These are phyloP conservation scores for Pogoniulus pusillus DNA, from an alignment of 2,797 vertebrate genomes.

Conservation along the genomic window DNA sequence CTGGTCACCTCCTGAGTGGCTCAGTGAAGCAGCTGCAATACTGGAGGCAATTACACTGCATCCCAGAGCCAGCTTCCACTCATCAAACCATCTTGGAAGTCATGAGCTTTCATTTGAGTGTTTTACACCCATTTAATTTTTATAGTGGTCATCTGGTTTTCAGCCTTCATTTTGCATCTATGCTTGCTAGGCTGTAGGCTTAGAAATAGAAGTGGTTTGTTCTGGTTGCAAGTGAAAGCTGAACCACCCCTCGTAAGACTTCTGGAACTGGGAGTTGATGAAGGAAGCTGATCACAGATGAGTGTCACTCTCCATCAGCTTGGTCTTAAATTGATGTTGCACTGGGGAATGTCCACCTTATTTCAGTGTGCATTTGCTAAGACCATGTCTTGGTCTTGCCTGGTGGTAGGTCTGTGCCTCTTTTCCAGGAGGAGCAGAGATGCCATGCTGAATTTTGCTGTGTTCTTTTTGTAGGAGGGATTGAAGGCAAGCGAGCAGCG, in stretches of 20 bases:
- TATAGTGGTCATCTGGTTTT: neutral
- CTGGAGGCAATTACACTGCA: neutral
- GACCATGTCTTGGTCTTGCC: neutral
- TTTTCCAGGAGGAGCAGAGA: neutral
- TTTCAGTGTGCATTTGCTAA: neutral
- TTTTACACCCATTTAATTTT: neutral
- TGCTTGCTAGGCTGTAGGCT: neutral
- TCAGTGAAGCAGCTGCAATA: neutral
- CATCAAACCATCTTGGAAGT: neutral
- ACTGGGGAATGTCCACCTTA: neutral
- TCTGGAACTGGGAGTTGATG: neutral
- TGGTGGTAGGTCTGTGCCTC: neutral
- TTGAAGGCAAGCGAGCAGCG: slow-evolving; percentile 90
- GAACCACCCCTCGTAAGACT: neutral
- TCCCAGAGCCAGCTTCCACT: neutral
- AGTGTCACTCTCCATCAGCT: neutral
- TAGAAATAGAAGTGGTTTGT: neutral
- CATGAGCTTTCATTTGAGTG: neutral
- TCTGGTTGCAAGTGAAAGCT: neutral
- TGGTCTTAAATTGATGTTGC: neutral
- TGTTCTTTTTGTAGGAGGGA: slow-evolving; percentile 83
- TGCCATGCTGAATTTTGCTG: neutral
- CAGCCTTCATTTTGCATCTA: neutral
- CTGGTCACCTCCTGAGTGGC: neutral
- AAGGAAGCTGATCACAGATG: neutral